These are phyloP conservation scores for Melanostigma gelatinosum DNA, from an alignment of 2,113 vertebrate genomes.

Conservation along the genomic window DNA sequence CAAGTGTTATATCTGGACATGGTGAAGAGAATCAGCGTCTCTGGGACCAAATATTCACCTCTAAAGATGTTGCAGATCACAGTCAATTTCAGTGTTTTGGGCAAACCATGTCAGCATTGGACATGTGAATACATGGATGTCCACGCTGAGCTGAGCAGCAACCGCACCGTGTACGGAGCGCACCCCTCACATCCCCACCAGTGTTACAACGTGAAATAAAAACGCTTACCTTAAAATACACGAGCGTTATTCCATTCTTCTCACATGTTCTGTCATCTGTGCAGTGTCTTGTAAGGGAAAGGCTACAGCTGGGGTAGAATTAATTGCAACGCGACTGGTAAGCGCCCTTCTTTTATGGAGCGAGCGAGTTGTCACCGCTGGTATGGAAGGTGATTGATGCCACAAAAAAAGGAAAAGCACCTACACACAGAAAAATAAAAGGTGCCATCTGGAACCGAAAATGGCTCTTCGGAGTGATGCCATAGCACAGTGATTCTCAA, in stretches of 20 bases:
- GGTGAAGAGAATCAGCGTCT: neutral
- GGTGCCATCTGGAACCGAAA: no score
- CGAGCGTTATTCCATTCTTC: neutral
- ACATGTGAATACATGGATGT: conserved; percentile 12
- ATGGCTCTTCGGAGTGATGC: no score
- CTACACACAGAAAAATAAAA: no score
- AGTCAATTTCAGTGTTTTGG: neutral
- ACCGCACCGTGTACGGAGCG: neutral
- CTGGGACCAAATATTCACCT: neutral
- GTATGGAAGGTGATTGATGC: conserved; percentile 39
- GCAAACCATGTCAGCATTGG: neutral
- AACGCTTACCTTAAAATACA: conserved; percentile 26
- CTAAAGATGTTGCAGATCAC: neutral
- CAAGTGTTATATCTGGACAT: no score
- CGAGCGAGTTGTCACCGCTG: neutral
- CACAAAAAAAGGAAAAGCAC: neutral
- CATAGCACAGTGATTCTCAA: no score
- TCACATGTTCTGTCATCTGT: neutral
- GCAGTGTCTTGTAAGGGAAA: no score
- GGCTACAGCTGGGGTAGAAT: neutral
- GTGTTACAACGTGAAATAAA: neutral
- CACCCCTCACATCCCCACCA: neutral
- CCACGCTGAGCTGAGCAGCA: conserved; percentile 39
- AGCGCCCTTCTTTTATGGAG: conserved; percentile 7
- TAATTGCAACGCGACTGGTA: neutral